Percentiles rank a stretch among this genome's conserved stretches.
These are phyloP conservation scores for Pogonocherus hispidulus DNA, from an alignment of 2,888 invertebrate genomes.

Conservation along the genomic window DNA sequence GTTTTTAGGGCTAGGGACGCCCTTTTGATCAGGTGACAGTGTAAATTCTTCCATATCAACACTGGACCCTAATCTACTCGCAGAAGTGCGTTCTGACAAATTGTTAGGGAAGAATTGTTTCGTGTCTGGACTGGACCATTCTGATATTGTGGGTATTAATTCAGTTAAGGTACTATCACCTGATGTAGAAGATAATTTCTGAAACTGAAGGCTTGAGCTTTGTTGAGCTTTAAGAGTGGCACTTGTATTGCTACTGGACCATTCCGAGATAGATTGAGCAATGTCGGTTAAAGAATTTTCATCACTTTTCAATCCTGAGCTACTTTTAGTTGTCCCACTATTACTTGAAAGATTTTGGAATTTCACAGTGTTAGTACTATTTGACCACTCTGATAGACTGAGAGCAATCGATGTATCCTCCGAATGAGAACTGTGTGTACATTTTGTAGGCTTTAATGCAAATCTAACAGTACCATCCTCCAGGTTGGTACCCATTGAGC, in stretches of 20 bases:
- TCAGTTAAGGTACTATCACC: constrained; percentile 72
- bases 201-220: constrained; percentile 63
- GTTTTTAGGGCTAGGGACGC: constrained; percentile 63
- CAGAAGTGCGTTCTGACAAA: constrained; percentile 51
- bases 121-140: constrained; percentile 82
- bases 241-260: constrained; percentile 84
- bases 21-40: constrained; percentile 55
- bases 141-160: constrained; percentile 83
- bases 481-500: constrained; percentile 82
- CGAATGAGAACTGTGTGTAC: constrained; percentile 87
- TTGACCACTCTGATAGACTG: constrained; percentile 90
- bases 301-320: constrained; percentile 80
- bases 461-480: constrained; percentile 85
- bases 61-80: constrained; percentile 63
- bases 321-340: constrained; percentile 73
- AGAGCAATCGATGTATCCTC: constrained; percentile 90
- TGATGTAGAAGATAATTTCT: constrained; percentile 65
- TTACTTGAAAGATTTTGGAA: constrained; percentile 81
- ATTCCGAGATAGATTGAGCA: constrained; percentile 86
- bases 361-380: constrained; percentile 87
- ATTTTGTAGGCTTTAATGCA: constrained; percentile 84
- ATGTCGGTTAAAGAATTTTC: constrained; percentile 82
- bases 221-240: constrained; percentile 76
- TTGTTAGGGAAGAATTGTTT: constrained; percentile 65
- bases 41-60: constrained; percentile 63